Evolutionary conservation across 2,888 invertebrate species (phyloP), one percentile per base, ranked within the genome.

Genomic region (Blastobasis lacticolella): DNA sequence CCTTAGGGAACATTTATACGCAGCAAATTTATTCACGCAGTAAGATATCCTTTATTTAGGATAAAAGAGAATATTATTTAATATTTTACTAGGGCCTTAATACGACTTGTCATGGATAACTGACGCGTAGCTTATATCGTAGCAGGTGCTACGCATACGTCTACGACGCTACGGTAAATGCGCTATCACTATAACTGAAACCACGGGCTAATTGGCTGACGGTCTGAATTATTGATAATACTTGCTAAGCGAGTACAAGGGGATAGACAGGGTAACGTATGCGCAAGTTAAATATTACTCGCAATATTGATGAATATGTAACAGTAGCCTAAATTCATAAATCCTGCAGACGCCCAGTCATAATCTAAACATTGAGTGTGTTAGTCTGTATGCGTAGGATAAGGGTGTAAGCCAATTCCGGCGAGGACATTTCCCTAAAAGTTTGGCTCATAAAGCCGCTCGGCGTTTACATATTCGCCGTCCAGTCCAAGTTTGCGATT

Each of bases 101-200:
- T 23, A 23, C 23, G 23, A 23, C 57, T 60, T 56, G 57, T 55
- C 55, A 38, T 49, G 41, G 58, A 58, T 57, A 59, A 50, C 54
- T 45, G 9, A 23, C 40, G 50, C 61, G 66, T 69, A 71, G 67
- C 54, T 53, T 51, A 55, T 58, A 52, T 52, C 63, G 73, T 72
- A 76, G 74, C 67, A 68, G 61, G 64, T 71, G 70, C 74, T 76
- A 73, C 71, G 65, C 62, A 67, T 55, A 46, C 57, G 55, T 49
- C 66, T 69, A 70, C 66, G 64, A 53, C 55, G 23, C 23, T 23
- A 23, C 23, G 23, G 23, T 23, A 23, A 23, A 23, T 23, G 23
- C 23, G 23, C 23, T 23, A 23, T 23, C 23, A 23, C 23, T 23
- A 23, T 23, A 23, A 23, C 23, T 2, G 23, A 23, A 23, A 23